Evolutionary conservation across 2,113 vertebrate species (phyloP).

Genomic region (Sylvietta virens): DNA sequence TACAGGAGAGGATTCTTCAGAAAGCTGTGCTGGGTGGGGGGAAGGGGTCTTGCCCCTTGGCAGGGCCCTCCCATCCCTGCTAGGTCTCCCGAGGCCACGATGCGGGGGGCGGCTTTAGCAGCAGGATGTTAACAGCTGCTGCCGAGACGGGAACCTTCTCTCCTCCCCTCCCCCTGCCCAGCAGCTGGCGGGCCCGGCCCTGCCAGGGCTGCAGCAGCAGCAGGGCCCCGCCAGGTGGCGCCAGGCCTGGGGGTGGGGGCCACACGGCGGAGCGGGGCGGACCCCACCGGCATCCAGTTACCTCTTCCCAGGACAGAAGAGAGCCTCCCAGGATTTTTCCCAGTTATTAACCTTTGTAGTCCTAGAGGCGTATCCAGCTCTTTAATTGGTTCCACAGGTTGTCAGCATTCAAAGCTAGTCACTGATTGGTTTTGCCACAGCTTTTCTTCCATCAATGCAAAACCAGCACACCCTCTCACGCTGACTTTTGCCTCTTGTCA

Average conservation of each 20-base stretch:
- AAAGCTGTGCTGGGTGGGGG: not conserved
- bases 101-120: too few relatives aligned
- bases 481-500: not conserved
- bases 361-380: not conserved
- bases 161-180: too few relatives aligned
- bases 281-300: not conserved
- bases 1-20: not conserved
- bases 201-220: too few relatives aligned
- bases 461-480: not conserved
- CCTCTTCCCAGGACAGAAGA: not conserved
- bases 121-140: too few relatives aligned
- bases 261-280: too few relatives aligned
- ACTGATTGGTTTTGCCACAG: not conserved
- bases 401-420: not conserved
- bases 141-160: too few relatives aligned
- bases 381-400: not conserved
- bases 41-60: too few relatives aligned
- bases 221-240: too few relatives aligned
- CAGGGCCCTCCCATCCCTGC: too few relatives aligned
- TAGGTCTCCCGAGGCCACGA: too few relatives aligned
- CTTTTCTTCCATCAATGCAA: not conserved
- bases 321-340: not conserved
- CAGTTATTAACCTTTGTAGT: not conserved
- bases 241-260: too few relatives aligned
- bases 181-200: too few relatives aligned